phyloP scores from a whole-genome alignment of 1,140 invertebrate genomes.

The Papilio dardanus region DNA sequence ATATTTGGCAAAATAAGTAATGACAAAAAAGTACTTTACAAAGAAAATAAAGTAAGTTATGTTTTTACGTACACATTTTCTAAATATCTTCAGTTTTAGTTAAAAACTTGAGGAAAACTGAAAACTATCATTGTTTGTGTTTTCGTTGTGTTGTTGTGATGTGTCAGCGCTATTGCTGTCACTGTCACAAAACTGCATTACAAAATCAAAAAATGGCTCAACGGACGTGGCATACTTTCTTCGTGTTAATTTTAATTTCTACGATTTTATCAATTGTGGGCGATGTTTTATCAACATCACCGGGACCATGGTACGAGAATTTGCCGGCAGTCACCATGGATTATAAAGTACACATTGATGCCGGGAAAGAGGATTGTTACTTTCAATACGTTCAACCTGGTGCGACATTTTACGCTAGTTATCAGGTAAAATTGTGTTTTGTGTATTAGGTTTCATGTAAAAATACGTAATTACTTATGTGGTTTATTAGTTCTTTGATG shows the following conservation, averaged over 20 bases:
- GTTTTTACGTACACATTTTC: neutral
- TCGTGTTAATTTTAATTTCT: slow-evolving; percentile 72
- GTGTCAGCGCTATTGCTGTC: slow-evolving; percentile 28
- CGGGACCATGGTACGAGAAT: slow-evolving; percentile 89
- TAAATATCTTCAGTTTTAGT: neutral
- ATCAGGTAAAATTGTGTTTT: slow-evolving; percentile 87
- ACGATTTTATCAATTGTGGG: slow-evolving; percentile 75
- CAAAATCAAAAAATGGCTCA: slow-evolving; percentile 67
- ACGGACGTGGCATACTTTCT: slow-evolving; percentile 79
- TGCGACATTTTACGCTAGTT: slow-evolving; percentile 96
- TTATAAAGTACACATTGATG: slow-evolving; percentile 96
- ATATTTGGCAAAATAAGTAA: neutral
- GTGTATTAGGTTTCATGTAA: neutral
- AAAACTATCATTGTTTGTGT: neutral
- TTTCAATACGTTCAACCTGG: slow-evolving; percentile 95
- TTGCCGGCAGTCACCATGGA: slow-evolving; percentile 96
- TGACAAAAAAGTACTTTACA: neutral
- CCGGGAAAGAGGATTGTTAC: slow-evolving; percentile 97
- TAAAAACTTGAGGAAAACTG: neutral
- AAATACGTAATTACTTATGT: slow-evolving; percentile 5
- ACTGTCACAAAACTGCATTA: slow-evolving; percentile 39
- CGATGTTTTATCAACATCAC: slow-evolving; percentile 67
- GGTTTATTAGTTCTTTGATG: slow-evolving; percentile 7
- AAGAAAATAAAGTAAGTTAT: neutral
- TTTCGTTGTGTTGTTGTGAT: slow-evolving; percentile 16